A percentile compares a stretch with the other conserved stretches of the same genome.
These are phyloP conservation scores for Aethes cnicana DNA, from an alignment of 2,888 invertebrate species.

Conservation along the genomic window DNA sequence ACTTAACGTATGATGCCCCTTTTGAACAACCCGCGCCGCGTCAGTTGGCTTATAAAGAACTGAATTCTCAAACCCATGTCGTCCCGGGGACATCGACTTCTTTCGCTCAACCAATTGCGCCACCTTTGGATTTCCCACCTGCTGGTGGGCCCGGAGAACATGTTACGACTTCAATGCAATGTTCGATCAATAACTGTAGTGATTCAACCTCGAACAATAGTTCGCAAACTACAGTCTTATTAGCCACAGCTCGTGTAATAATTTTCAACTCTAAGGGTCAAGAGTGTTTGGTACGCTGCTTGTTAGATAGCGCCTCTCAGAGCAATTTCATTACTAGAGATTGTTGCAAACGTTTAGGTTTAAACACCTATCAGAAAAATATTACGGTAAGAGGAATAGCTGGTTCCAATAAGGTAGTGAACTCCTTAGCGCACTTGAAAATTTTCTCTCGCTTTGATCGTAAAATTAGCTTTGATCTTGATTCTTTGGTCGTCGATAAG, in stretches of 20 bases:
- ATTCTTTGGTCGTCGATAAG: constrained; percentile 12
- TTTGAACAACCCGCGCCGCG: too few species aligned
- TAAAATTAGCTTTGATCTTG: constrained; percentile 8
- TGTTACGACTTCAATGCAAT: too few species aligned
- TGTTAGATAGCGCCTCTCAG: constrained; percentile 21
- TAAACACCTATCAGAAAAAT: background rate
- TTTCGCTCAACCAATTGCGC: too few species aligned
- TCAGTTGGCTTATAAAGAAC: too few species aligned
- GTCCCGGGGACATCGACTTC: too few species aligned
- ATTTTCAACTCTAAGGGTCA: background rate
- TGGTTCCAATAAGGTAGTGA: constrained; percentile 7
- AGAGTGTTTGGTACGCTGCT: background rate
- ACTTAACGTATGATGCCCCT: too few species aligned
- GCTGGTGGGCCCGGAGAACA: too few species aligned
- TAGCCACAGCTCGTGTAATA: constrained; percentile 14
- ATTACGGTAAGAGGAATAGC: constrained; percentile 20
- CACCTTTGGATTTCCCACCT: too few species aligned
- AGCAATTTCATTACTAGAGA: constrained; percentile 17
- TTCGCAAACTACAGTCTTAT: constrained; percentile 3
- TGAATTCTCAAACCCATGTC: too few species aligned
- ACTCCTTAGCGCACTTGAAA: constrained; percentile 8
- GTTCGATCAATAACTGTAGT: background rate
- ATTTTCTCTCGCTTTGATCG: constrained; percentile 19
- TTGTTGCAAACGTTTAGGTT: constrained; percentile 3
- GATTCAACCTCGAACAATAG: background rate